phyloP scores from a whole-genome alignment of 2,888 invertebrate species.

The Hybos culiciformis region DNA sequence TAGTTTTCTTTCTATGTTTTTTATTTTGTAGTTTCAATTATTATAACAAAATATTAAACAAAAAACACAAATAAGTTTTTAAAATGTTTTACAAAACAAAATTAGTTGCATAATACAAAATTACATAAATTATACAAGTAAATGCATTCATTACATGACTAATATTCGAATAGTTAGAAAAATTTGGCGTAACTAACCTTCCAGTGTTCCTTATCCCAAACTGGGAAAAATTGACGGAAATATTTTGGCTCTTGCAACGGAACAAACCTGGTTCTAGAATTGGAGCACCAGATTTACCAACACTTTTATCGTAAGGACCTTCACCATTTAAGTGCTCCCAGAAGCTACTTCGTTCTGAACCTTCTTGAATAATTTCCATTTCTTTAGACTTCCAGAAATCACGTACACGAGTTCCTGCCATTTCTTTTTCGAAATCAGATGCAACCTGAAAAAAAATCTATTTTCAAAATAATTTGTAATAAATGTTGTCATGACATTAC shows the following conservation, averaged over 20 bases:
- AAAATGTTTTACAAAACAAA: too few relatives aligned
- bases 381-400: conserved; percentile 37
- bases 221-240: conserved; percentile 55
- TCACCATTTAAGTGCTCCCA: conserved; percentile 53
- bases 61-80: too few relatives aligned
- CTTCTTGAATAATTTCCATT: conserved; percentile 43
- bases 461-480: too few relatives aligned
- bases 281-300: conserved; percentile 28
- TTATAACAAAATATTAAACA: too few relatives aligned
- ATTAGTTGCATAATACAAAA: too few relatives aligned
- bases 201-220: conserved; percentile 53
- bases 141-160: too few relatives aligned
- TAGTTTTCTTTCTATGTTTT: too few relatives aligned
- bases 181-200: too few relatives aligned
- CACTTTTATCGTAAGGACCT: conserved; percentile 39
- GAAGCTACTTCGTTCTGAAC: conserved; percentile 52
- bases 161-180: too few relatives aligned
- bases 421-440: conserved; percentile 44
- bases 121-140: too few relatives aligned
- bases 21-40: too few relatives aligned
- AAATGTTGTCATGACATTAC: too few relatives aligned
- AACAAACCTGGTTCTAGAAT: conserved; percentile 49
- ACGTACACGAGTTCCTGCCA: conserved; percentile 37
- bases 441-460: conserved; percentile 39
- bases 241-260: conserved; percentile 53